These are phyloP conservation scores for Botrylloides violaceus DNA, from an alignment of 23 tunicate genomes.

Conservation along the genomic window DNA sequence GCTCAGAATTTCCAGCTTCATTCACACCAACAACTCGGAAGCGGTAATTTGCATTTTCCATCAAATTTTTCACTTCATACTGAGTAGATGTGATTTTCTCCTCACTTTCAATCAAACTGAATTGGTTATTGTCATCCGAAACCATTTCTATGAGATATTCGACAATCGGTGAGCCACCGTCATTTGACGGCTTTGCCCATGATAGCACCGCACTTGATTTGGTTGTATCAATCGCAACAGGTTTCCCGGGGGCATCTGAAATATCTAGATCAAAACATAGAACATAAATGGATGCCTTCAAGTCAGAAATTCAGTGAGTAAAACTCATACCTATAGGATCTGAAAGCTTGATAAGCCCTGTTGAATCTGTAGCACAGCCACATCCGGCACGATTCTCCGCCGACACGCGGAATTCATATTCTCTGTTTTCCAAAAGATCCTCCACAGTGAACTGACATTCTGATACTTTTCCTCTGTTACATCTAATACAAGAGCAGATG, in stretches of 20 bases:
- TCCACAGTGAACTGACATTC: conserved; percentile 58
- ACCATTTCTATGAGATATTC: conserved; percentile 74
- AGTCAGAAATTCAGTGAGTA: background rate
- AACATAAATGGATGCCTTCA: background rate
- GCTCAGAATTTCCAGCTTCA: conserved; percentile 71
- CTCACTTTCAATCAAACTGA: background rate
- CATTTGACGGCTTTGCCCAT: conserved; percentile 81
- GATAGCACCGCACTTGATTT: conserved; percentile 40
- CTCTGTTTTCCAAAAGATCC: conserved; percentile 38
- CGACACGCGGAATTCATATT: conserved; percentile 76
- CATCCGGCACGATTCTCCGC: conserved; percentile 86
- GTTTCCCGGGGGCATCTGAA: conserved; percentile 75
- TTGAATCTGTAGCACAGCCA: conserved; percentile 47
- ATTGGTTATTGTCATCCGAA: conserved; percentile 7
- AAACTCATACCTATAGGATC: conserved; percentile 61
- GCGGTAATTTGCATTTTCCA: conserved; percentile 53
- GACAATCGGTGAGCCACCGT: conserved; percentile 80
- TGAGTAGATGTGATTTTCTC: conserved; percentile 23
- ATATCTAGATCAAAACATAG: conserved; percentile 21
- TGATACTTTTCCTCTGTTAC: conserved; percentile 58
- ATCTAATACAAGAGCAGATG: conserved; percentile 28
- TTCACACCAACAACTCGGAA: conserved; percentile 72
- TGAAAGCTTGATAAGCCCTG: conserved; percentile 21
- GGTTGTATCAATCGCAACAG: conserved; percentile 61
- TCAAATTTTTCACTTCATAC: conserved; percentile 40